A percentile compares a stretch with the other conserved stretches of the same genome.
Conservation (phyloP, 2,888 invertebrate genomes). For the Latrodectus elegans region DNA sequence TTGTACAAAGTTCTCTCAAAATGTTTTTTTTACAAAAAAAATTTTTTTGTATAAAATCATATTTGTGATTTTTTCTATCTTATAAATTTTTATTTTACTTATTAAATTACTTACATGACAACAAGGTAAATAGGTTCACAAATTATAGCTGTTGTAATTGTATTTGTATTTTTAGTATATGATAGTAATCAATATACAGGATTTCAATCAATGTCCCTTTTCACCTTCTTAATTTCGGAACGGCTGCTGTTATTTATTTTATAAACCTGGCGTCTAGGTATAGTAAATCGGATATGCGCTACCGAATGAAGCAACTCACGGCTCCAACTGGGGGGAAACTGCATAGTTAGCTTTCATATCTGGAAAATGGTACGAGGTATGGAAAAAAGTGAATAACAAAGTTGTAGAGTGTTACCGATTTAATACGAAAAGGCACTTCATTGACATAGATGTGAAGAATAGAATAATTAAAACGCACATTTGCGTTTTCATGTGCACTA, state of each 20-base stretch:
- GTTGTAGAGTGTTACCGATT: neutral
- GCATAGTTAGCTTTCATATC: neutral
- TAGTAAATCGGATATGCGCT: neutral
- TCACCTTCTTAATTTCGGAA: slow-evolving; percentile 1
- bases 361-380: neutral
- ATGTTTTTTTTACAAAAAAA: too few species aligned
- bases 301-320: neutral
- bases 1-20: too few species aligned
- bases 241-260: neutral
- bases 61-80: too few species aligned
- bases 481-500: neutral
- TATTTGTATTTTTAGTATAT: too few species aligned
- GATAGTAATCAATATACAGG: neutral
- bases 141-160: too few species aligned
- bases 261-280: neutral
- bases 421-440: neutral
- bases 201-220: neutral
- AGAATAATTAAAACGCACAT: neutral
- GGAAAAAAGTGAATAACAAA: neutral
- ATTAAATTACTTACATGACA: too few species aligned
- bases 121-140: too few species aligned
- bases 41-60: too few species aligned
- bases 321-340: neutral
- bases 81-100: too few species aligned
- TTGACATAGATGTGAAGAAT: neutral